Evolutionary conservation across 2,888 invertebrate species (phyloP).

Genomic region (Hipparchia semele): DNA sequence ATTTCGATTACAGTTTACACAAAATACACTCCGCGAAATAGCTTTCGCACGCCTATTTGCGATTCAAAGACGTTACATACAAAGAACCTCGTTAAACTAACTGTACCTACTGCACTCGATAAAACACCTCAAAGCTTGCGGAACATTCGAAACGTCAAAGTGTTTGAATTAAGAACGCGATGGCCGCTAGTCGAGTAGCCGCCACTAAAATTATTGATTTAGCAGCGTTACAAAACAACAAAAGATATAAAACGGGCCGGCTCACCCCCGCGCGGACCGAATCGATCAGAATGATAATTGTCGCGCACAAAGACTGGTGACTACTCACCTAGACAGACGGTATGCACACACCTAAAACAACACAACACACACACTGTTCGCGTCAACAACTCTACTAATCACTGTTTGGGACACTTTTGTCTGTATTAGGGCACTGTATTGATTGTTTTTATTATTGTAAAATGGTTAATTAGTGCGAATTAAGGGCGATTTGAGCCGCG

Average conservation of each 20-base stretch:
- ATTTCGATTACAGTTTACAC: constrained; percentile 38
- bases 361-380: constrained; percentile 69
- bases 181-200: constrained; percentile 58
- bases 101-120: constrained; percentile 37
- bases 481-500: constrained; percentile 70
- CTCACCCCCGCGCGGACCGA: constrained; percentile 76
- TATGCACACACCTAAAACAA: constrained; percentile 75
- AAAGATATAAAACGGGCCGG: constrained; percentile 79
- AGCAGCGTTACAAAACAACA: constrained; percentile 79
- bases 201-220: constrained; percentile 82
- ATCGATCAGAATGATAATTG: constrained; percentile 82
- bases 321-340: constrained; percentile 77
- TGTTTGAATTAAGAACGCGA: constrained; percentile 51
- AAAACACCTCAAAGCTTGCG: constrained; percentile 44
- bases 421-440: constrained; percentile 50
- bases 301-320: constrained; percentile 79
- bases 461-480: constrained; percentile 78
- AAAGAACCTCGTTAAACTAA: constrained; percentile 38
- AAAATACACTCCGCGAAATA: constrained; percentile 39
- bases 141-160: constrained; percentile 45
- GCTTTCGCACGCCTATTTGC: constrained; percentile 50
- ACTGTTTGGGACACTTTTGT: constrained; percentile 54
- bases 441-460: constrained; percentile 57
- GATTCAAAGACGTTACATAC: constrained; percentile 38
- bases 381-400: constrained; percentile 61